A percentile compares a stretch with the other conserved stretches of the same genome.
Conservation (phyloP, 1,140 invertebrate genomes). For the Battus philenor region DNA sequence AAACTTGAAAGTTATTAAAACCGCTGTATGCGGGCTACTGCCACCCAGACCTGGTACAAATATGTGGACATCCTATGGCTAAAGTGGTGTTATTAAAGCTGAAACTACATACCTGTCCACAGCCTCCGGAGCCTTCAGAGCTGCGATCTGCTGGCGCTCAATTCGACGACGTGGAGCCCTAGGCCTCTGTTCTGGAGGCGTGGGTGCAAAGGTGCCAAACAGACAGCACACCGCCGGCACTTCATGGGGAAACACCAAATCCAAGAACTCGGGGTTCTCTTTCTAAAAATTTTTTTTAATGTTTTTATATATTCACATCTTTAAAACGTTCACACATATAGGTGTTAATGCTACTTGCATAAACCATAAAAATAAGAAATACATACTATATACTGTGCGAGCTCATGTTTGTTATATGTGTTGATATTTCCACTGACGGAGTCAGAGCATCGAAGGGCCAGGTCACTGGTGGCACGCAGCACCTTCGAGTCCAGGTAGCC, state of each 20-base stretch:
- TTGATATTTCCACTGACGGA: constrained; percentile 61
- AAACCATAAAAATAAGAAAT: constrained; percentile 14
- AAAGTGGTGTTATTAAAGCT: no score
- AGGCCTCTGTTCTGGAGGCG: constrained; percentile 42
- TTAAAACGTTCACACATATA: no score
- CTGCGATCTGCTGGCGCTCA: constrained; percentile 36
- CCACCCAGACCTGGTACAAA: no score
- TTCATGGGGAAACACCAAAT: constrained; percentile 37
- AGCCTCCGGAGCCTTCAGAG: constrained; percentile 30
- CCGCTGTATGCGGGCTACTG: no score
- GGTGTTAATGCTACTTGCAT: no score
- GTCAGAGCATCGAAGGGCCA: constrained; percentile 63
- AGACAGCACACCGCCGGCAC: constrained; percentile 46
- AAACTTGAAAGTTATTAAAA: no score
- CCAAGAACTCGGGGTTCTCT: constrained; percentile 47
- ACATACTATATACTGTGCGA: constrained; percentile 50
- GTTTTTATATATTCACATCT: no score
- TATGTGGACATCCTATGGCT: no score
- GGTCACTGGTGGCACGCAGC: constrained; percentile 58
- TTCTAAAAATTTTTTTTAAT: constrained; percentile 21
- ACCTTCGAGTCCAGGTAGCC: constrained; percentile 68
- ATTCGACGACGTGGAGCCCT: constrained; percentile 39
- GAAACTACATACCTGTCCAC: constrained; percentile 32
- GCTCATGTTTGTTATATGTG: constrained; percentile 64
- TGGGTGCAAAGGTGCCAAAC: constrained; percentile 64